phyloP scores from a whole-genome alignment of 2,113 vertebrate genomes.

The Pogona vitticeps region DNA sequence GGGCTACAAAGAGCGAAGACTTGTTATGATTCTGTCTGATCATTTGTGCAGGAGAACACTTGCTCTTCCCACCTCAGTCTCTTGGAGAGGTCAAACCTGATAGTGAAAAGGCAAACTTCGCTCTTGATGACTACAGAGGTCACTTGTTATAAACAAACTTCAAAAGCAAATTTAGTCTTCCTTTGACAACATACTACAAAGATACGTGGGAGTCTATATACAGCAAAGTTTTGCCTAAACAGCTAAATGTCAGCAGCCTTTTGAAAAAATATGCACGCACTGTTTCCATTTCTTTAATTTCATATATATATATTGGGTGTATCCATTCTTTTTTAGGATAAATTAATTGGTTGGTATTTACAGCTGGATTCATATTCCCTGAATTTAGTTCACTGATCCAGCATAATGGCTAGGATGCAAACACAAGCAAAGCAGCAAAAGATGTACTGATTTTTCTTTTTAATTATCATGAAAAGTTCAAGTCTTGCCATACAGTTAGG shows the following conservation, averaged over 20 bases:
- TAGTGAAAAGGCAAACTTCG: neutral
- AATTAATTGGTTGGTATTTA: neutral
- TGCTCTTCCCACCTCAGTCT: neutral
- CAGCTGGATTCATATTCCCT: neutral
- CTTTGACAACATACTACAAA: neutral
- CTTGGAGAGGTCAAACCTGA: neutral
- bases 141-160: neutral
- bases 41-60: neutral
- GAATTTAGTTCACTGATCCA: neutral
- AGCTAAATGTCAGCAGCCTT: neutral
- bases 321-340: neutral
- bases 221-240: neutral
- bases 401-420: neutral
- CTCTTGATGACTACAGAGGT: neutral
- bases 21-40: neutral
- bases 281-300: neutral
- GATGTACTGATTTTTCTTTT: neutral
- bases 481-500: neutral
- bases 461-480: neutral
- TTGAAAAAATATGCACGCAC: neutral
- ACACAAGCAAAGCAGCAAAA: neutral
- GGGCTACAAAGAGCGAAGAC: neutral
- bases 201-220: neutral
- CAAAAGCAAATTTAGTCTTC: neutral
- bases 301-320: too few relatives aligned